phyloP scores from a whole-genome alignment of 92 coral and sea anemone genomes.

The Paramuricea clavata region DNA sequence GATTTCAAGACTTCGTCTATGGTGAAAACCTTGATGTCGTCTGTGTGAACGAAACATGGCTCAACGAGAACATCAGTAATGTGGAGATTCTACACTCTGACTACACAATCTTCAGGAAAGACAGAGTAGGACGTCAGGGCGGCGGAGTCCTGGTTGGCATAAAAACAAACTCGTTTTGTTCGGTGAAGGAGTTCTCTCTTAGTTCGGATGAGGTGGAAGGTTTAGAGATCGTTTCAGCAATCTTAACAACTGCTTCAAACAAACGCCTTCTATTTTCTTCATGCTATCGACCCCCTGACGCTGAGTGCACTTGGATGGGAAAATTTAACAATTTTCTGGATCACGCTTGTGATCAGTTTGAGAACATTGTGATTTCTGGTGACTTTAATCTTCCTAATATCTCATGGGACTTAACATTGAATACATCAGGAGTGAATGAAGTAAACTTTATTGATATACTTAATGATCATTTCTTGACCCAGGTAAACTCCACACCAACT shows the following conservation, averaged over 20 bases:
- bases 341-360: no score
- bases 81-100: background rate
- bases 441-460: no score
- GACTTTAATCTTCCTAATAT: no score
- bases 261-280: background rate
- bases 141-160: constrained; percentile 5
- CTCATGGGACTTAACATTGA: background rate
- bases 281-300: background rate
- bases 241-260: constrained; percentile 4
- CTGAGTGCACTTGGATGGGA: constrained; percentile 1
- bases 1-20: background rate
- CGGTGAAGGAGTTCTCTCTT: background rate
- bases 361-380: no score
- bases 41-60: no score
- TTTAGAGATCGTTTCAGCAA: constrained; percentile 2
- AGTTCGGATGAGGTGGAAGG: background rate
- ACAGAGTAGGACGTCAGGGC: background rate
- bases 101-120: constrained; percentile 3
- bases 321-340: constrained; percentile 14
- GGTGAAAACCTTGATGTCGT: no score
- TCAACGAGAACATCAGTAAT: background rate
- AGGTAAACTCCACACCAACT: background rate
- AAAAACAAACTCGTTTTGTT: constrained; percentile 1
- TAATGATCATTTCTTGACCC: background rate
- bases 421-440: background rate